These are phyloP conservation scores for Paedocypris sp. DNA, from an alignment of 2,113 vertebrate species.

Conservation along the genomic window DNA sequence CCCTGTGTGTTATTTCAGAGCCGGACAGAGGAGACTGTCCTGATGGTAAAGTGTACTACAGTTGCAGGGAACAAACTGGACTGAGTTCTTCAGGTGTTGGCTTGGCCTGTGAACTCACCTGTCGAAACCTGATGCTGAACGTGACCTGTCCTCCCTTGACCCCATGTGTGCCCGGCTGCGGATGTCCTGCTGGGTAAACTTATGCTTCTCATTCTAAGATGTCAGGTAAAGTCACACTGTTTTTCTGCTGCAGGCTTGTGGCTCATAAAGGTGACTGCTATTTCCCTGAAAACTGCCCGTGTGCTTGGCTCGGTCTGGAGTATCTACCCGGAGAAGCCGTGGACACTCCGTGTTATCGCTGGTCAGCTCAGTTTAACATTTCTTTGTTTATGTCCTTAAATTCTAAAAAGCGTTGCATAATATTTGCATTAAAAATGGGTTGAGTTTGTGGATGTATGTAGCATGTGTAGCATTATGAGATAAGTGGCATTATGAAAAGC, in stretches of 20 bases:
- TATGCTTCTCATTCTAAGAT: neutral
- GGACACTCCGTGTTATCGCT: constrained; percentile 85
- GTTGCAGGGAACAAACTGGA: constrained; percentile 76
- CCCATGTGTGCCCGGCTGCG: constrained; percentile 84
- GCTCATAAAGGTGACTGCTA: constrained; percentile 87
- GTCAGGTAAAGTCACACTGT: constrained; percentile 5
- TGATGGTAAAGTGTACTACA: constrained; percentile 85
- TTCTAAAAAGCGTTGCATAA: neutral
- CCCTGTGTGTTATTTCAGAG: constrained; percentile 42
- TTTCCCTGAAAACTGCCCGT: constrained; percentile 90
- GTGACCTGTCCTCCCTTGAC: constrained; percentile 86
- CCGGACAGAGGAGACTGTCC: constrained; percentile 69
- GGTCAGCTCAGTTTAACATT: constrained; percentile 55
- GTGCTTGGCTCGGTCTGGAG: constrained; percentile 89
- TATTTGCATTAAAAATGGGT: too few relatives aligned
- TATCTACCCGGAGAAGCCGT: constrained; percentile 89
- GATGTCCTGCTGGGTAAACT: constrained; percentile 82
- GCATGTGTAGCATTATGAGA: too few relatives aligned
- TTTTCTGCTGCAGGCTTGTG: constrained; percentile 66
- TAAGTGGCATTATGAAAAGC: too few relatives aligned
- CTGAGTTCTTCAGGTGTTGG: constrained; percentile 65
- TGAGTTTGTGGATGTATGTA: neutral
- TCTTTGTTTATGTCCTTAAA: neutral
- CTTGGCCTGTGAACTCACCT: constrained; percentile 80
- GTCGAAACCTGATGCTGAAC: constrained; percentile 93